Evolutionary conservation across 2,888 invertebrate species (phyloP).

Genomic region (Parnassius glacialis): DNA sequence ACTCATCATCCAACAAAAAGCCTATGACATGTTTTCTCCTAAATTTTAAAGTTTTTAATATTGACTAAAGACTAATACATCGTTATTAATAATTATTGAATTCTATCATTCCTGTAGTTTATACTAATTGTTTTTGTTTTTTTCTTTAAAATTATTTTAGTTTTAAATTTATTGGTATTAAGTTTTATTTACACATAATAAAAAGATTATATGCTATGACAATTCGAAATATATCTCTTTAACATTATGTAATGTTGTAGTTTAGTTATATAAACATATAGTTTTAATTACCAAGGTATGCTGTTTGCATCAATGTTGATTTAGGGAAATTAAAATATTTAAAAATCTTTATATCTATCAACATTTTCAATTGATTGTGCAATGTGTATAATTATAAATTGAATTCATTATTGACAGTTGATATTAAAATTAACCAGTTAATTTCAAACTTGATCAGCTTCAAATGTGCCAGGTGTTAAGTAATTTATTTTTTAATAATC

Average conservation of each 20-base stretch:
- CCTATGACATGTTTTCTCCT: neutral
- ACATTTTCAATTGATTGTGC: neutral
- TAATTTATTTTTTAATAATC: neutral
- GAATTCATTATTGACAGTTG: neutral
- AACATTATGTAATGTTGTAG: conserved; percentile 5
- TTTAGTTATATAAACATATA: conserved; percentile 6
- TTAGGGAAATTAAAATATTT: conserved; percentile 16
- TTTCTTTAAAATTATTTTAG: conserved; percentile 35
- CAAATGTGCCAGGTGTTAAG: neutral
- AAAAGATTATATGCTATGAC: conserved; percentile 16
- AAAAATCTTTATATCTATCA: neutral
- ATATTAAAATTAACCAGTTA: neutral
- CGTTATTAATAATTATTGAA: conserved; percentile 21
- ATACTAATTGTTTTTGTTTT: conserved; percentile 41
- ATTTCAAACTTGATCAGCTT: neutral
- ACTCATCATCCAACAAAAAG: neutral
- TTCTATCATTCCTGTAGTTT: conserved; percentile 62
- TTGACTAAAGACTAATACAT: conserved; percentile 2
- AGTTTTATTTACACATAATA: conserved; percentile 7
- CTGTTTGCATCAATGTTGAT: conserved; percentile 10
- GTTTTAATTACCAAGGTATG: conserved; percentile 22
- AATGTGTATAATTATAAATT: too few relatives aligned
- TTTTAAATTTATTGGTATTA: conserved; percentile 25
- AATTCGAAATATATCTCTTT: conserved; percentile 24
- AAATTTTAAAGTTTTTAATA: neutral